Conservation (phyloP, 2,113 vertebrate genomes). For the Sprattus sprattus region DNA sequence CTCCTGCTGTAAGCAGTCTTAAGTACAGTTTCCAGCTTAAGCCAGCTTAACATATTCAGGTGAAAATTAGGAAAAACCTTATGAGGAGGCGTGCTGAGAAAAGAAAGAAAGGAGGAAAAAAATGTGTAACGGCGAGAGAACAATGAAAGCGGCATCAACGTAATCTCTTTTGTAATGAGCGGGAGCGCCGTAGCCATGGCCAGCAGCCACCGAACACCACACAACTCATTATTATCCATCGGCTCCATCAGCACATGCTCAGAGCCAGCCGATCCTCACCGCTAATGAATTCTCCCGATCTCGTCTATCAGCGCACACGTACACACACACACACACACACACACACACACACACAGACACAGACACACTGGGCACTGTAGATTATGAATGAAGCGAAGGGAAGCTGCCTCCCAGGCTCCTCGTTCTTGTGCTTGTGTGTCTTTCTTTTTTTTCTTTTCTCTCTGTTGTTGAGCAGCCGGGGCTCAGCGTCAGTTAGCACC, state of each 20-base stretch:
- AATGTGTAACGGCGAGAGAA: neutral
- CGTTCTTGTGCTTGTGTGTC: conserved; percentile 30
- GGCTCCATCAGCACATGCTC: conserved; percentile 33
- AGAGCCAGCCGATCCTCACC: neutral
- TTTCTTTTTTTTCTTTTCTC: neutral
- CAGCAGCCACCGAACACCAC: neutral
- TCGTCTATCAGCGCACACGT: neutral
- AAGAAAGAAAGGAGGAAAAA: neutral
- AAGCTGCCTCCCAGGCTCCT: conserved; percentile 51
- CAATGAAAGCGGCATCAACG: neutral
- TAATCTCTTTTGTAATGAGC: conserved; percentile 7
- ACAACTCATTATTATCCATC: neutral
- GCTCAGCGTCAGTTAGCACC: neutral
- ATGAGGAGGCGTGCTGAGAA: neutral
- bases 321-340: neutral
- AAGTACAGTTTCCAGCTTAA: conserved; percentile 6
- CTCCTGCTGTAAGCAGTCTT: neutral
- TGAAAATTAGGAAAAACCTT: neutral
- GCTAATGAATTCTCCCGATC: conserved; percentile 51
- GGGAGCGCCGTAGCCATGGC: neutral
- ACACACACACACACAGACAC: neutral
- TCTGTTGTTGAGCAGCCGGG: neutral
- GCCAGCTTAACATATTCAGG: neutral
- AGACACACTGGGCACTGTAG: conserved; percentile 24
- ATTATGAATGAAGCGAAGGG: conserved; percentile 62